phyloP scores from a whole-genome alignment of 2,113 vertebrate species.

The Cheilinus undulatus region DNA sequence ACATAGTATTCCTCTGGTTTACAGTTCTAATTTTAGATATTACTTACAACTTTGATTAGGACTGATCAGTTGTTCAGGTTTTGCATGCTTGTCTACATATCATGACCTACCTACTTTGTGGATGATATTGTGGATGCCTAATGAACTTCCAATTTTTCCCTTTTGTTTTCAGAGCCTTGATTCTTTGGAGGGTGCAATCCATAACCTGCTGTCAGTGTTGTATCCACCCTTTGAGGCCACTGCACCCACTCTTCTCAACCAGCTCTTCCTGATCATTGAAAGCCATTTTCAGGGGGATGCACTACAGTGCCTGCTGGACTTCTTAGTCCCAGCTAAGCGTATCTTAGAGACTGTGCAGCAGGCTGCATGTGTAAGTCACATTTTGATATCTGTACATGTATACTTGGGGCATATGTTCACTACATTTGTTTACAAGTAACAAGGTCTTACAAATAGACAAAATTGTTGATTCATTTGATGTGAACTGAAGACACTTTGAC shows the following conservation, averaged over 20 bases:
- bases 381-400: background rate
- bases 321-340: conserved; percentile 91
- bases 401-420: background rate
- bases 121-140: background rate
- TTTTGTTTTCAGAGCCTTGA: conserved; percentile 81
- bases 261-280: conserved; percentile 91
- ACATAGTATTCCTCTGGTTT: background rate
- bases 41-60: too few species aligned
- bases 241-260: conserved; percentile 87
- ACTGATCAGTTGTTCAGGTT: too few species aligned
- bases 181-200: conserved; percentile 88
- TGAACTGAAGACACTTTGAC: too few species aligned
- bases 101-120: too few species aligned
- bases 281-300: conserved; percentile 87
- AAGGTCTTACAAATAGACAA: background rate
- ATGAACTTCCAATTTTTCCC: background rate
- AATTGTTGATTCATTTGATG: background rate
- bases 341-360: conserved; percentile 90
- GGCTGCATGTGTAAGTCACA: conserved; percentile 90
- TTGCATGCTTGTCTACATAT: too few species aligned
- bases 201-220: conserved; percentile 87
- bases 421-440: background rate
- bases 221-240: conserved; percentile 92
- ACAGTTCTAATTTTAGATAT: too few species aligned
- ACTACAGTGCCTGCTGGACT: conserved; percentile 89